phyloP scores from a whole-genome alignment of 2,888 invertebrate genomes.

The Heliconius hortense region DNA sequence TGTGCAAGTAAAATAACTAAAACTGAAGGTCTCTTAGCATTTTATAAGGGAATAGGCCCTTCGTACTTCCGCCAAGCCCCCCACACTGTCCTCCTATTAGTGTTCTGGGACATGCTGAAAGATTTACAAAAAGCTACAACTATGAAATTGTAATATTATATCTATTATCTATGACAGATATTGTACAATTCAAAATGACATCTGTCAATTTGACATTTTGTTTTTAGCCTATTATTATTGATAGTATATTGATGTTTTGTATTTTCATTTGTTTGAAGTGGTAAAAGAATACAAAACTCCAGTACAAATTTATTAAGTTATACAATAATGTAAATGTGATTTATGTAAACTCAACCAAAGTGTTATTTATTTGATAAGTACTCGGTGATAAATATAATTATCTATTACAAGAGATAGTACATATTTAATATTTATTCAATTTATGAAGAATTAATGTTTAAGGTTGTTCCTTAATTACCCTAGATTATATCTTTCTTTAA shows the following conservation, averaged over 20 bases:
- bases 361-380: conserved; percentile 1
- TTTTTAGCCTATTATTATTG: neutral
- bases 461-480: neutral
- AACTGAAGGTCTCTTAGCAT: conserved; percentile 90
- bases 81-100: conserved; percentile 92
- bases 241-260: neutral
- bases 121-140: conserved; percentile 64
- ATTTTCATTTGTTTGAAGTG: neutral
- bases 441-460: neutral
- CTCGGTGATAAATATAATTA: conserved; percentile 4
- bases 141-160: conserved; percentile 39
- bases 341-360: neutral
- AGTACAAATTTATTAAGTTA: neutral
- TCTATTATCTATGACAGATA: neutral
- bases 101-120: conserved; percentile 92
- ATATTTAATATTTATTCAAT: neutral
- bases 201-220: neutral
- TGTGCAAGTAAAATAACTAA: conserved; percentile 88
- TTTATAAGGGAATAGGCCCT: conserved; percentile 96
- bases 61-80: conserved; percentile 95
- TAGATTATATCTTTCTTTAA: neutral
- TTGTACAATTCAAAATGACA: neutral
- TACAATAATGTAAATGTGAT: neutral
- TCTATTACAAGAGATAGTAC: neutral
- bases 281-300: neutral